Evolutionary conservation across 2,113 vertebrate species (phyloP).

Genomic region (Aleadryas rufinucha): DNA sequence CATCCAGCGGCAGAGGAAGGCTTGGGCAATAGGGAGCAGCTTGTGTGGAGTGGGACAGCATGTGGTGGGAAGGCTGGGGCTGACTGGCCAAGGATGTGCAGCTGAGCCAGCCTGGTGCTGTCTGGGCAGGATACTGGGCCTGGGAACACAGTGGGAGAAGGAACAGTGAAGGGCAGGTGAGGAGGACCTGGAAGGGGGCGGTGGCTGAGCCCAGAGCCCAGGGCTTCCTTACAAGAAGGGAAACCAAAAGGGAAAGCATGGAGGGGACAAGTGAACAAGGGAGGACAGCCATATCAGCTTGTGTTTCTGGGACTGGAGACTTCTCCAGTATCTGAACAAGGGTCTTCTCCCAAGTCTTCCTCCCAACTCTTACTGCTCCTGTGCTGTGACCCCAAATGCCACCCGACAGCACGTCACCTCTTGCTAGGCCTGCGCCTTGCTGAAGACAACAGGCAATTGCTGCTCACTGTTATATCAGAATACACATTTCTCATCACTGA

Average conservation of each 20-base stretch:
- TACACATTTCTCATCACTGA: background rate
- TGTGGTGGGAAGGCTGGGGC: background rate
- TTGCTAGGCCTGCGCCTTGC: background rate
- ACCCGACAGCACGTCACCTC: fast-evolving
- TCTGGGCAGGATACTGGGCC: background rate
- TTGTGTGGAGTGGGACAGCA: background rate
- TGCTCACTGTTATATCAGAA: background rate
- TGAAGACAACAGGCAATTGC: background rate
- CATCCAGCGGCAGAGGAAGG: background rate
- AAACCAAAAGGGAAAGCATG: background rate
- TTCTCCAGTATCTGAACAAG: background rate
- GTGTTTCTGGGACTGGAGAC: background rate
- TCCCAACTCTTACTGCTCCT: background rate
- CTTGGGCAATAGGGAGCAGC: background rate
- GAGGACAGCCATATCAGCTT: background rate
- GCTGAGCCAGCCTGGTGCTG: background rate
- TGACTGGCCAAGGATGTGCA: background rate
- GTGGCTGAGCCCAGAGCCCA: background rate
- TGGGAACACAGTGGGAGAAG: background rate
- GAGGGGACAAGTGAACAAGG: background rate
- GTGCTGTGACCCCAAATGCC: background rate
- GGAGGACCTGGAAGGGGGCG: background rate
- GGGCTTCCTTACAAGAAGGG: background rate
- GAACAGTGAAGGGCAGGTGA: background rate
- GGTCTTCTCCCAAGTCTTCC: background rate